Base-by-base conservation (phyloP, 2,888 invertebrate genomes). In the Drosophila borborema region DNA sequence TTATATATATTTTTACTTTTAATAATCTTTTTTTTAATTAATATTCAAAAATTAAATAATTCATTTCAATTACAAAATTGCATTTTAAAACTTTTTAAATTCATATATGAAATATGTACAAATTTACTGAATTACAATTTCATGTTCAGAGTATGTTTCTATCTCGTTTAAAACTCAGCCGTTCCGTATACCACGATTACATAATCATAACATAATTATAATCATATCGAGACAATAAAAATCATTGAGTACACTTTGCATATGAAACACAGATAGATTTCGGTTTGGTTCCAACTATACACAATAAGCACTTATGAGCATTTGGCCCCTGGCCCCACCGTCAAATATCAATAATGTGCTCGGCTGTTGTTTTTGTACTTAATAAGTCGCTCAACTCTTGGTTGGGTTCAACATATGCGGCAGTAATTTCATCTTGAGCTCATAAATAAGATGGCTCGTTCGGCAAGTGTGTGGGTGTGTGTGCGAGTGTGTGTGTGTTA, bases 361-460 rank as follows among this genome's bases (percentile, higher is more conserved):
- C 48, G 23, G 40, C 41, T 46, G 46, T 72, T 78, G 72, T 78
- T 75, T 64, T 83, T 84, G 83, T 86, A 81, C 83, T 84, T 84
- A 84, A 84, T 84, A 84, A 86, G 83, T 84, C 82, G 78, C 84
- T 80, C 73, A 80, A 72, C 67, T 65, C 70, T 58, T 53, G 66
- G 68, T 58, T 53, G 66, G 68, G 70, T 53, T 61, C 86, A 78
- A 53, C 84, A 85, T 86, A 82, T 86, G 86, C 74, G 77, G 63
- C 80, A 80, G 74, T 74, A 82, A 81, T 85, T 85, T 84, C 72
- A 86, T 86, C 84, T 81, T 60, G 74, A 80, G 85, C 72, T 81
- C 85, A 84, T 85, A 85, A 85, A 85, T 85, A 85, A 85, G 77
- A 85, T 86, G 63, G 77, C 81, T 77, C 71, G 66, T 80, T 73